Evolutionary conservation across 2,888 invertebrate species (phyloP).

Genomic region (Catocala nupta): DNA sequence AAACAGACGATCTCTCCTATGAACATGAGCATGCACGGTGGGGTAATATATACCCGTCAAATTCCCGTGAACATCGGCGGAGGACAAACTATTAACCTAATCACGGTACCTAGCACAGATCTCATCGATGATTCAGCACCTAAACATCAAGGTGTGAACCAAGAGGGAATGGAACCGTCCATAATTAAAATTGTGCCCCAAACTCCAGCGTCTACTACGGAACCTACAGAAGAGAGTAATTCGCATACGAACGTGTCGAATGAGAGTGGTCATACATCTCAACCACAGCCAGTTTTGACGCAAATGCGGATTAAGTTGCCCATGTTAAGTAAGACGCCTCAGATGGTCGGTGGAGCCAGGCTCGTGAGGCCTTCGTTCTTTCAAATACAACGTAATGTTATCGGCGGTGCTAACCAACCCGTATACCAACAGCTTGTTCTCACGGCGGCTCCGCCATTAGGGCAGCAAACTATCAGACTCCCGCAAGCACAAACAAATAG

Average conservation of each 20-base stretch:
- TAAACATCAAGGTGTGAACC: conserved; percentile 71
- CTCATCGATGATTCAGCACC: conserved; percentile 74
- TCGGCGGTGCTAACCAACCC: conserved; percentile 85
- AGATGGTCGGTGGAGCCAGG: conserved; percentile 86
- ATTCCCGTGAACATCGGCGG: conserved; percentile 89
- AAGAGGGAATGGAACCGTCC: conserved; percentile 75
- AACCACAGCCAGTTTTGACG: conserved; percentile 79
- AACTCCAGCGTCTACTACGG: conserved; percentile 59
- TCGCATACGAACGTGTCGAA: conserved; percentile 59
- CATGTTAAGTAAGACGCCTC: conserved; percentile 84
- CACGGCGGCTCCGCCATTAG: conserved; percentile 80
- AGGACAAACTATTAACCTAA: conserved; percentile 88
- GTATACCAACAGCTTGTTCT: conserved; percentile 84
- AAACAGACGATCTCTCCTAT: conserved; percentile 85
- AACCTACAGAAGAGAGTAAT: conserved; percentile 66
- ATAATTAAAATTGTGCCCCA: conserved; percentile 84
- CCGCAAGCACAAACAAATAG: conserved; percentile 70
- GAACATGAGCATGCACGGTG: conserved; percentile 89
- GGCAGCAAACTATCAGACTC: conserved; percentile 78
- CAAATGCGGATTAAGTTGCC: conserved; percentile 86
- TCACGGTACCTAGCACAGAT: conserved; percentile 84
- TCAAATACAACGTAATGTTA: conserved; percentile 89
- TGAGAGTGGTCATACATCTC: conserved; percentile 67
- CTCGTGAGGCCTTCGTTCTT: conserved; percentile 86
- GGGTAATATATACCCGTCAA: conserved; percentile 91